phyloP scores from a whole-genome alignment of 1,140 invertebrate species.

The Aphis gossypii region DNA sequence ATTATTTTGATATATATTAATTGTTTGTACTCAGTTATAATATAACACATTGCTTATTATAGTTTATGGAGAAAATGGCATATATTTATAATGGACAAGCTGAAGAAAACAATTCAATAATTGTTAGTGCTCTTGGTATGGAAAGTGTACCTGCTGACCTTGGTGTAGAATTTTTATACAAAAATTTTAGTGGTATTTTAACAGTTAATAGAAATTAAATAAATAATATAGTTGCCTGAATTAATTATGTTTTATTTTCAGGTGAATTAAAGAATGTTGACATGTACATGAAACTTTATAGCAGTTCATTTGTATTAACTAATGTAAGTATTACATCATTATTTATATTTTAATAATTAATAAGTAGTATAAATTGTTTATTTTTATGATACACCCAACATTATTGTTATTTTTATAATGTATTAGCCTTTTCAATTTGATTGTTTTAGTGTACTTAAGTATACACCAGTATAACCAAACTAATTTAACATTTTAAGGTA shows the following conservation, averaged over 20 bases:
- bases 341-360: neutral
- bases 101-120: conserved; percentile 77
- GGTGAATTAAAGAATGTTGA: conserved; percentile 36
- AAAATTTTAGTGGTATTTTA: conserved; percentile 75
- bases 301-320: neutral
- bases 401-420: no score
- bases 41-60: neutral
- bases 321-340: neutral
- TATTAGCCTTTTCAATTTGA: no score
- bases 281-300: neutral
- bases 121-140: conserved; percentile 90
- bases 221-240: neutral
- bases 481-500: no score
- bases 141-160: conserved; percentile 88
- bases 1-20: neutral
- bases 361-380: no score
- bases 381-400: no score
- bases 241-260: neutral
- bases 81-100: conserved; percentile 81
- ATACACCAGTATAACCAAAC: no score
- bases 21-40: neutral
- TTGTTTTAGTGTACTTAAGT: no score
- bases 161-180: conserved; percentile 77
- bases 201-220: neutral
- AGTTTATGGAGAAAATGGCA: conserved; percentile 89